A percentile compares a stretch with the other conserved stretches of the same genome.
These are phyloP conservation scores for Buceros bicornis DNA, from an alignment of 2,797 vertebrate species.

Conservation along the genomic window DNA sequence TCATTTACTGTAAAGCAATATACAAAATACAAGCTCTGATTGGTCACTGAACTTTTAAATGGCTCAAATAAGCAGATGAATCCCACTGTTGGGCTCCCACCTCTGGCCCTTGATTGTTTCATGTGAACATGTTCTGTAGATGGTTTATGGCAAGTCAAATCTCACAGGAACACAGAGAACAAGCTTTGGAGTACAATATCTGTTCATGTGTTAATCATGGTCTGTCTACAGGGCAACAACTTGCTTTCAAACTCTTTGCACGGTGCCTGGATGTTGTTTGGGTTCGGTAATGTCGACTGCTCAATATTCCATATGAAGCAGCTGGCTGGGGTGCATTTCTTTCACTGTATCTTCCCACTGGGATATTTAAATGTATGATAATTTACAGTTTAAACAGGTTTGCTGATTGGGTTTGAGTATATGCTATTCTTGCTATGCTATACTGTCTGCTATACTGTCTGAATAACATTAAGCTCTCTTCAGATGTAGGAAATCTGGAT, in stretches of 20 bases:
- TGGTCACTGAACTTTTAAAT: not conserved
- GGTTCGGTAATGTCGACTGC: not conserved
- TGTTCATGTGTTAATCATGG: not conserved
- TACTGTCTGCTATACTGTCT: not conserved
- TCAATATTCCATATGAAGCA: not conserved
- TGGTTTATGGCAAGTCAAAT: not conserved
- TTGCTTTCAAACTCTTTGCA: not conserved
- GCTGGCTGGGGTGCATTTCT: not conserved
- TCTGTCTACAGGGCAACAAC: not conserved
- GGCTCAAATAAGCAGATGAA: not conserved
- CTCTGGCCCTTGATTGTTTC: not conserved
- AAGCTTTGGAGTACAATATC: not conserved
- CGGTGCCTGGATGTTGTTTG: not conserved
- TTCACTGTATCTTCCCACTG: not conserved
- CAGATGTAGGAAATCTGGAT: not conserved
- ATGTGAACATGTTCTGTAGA: not conserved
- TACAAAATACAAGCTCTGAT: rapidly evolving
- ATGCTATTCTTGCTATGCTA: not conserved
- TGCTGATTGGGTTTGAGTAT: not conserved
- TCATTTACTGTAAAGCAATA: not conserved
- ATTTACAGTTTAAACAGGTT: slow-evolving; percentile 26
- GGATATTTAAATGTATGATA: slow-evolving; percentile 9
- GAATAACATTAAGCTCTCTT: not conserved
- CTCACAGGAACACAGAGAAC: not conserved
- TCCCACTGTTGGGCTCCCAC: not conserved